Percentiles rank a stretch among this genome's conserved stretches.
Evolutionary conservation across 30 jellyfish, hydroid and myxozoan species (phyloP).

Genomic region (Sanderia malayensis): DNA sequence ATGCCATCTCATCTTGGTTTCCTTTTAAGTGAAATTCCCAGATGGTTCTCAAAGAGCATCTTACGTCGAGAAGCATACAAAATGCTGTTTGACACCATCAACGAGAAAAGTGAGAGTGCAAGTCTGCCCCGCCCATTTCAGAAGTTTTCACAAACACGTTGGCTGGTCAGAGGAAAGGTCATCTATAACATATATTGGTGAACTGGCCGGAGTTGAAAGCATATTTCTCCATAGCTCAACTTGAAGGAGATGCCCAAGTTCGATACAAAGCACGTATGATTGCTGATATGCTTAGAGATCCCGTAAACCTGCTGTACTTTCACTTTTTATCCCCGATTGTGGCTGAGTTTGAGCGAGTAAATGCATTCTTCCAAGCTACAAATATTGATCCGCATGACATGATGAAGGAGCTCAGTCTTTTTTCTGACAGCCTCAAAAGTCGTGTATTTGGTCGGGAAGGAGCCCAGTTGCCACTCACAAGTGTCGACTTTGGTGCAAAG

Average conservation of each 20-base stretch:
- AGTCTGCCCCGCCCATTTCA: constrained; percentile 36
- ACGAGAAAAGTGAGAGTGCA: constrained; percentile 21
- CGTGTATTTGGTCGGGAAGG: no score
- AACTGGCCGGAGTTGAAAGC: constrained; percentile 53
- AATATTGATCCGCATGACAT: neutral
- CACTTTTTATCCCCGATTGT: constrained; percentile 17
- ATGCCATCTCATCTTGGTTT: constrained; percentile 42
- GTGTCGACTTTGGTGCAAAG: no score
- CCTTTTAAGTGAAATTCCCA: constrained; percentile 1
- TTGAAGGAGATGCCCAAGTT: no score
- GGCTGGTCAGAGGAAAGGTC: constrained; percentile 59
- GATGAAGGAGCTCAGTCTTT: neutral
- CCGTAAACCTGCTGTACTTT: constrained; percentile 10
- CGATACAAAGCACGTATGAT: constrained; percentile 32
- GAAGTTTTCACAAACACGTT: constrained; percentile 33
- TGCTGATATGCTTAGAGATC: constrained; percentile 33
- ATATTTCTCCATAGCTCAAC: no score
- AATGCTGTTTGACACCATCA: constrained; percentile 17
- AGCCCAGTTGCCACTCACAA: no score
- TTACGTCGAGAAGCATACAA: neutral
- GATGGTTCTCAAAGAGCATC: neutral
- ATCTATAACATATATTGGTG: constrained; percentile 23
- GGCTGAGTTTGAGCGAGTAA: neutral
- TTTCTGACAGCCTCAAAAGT: neutral
- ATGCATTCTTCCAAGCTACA: neutral